Conservation (phyloP, 2,113 vertebrate genomes). For the Psammodynastes pulverulentus region DNA sequence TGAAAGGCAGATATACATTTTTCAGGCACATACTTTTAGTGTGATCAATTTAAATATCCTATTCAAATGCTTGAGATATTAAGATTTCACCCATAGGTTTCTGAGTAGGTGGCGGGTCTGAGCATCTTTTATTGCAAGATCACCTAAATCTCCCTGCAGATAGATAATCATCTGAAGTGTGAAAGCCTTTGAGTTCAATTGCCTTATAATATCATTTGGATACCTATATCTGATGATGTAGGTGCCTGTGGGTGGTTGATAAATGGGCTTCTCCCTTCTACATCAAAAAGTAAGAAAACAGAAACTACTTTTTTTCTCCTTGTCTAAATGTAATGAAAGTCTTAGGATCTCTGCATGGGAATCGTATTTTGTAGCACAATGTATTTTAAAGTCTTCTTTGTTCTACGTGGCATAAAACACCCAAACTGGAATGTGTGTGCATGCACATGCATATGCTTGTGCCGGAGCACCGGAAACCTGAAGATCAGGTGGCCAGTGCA, state of each 20-base stretch:
- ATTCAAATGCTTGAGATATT: background rate
- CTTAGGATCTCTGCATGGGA: background rate
- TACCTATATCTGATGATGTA: background rate
- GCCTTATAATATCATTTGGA: background rate
- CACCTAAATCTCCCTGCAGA: background rate
- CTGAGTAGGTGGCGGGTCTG: background rate
- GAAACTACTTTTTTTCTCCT: background rate
- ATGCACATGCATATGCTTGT: too few relatives aligned
- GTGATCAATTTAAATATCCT: background rate
- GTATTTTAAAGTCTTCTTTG: background rate
- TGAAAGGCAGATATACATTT: background rate
- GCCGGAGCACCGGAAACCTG: too few relatives aligned
- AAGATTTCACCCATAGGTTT: background rate
- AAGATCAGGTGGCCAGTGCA: too few relatives aligned
- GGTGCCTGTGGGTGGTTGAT: background rate
- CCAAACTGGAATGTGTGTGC: too few relatives aligned
- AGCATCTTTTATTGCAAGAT: background rate
- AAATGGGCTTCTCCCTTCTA: background rate
- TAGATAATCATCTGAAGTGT: background rate
- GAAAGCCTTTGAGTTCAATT: background rate
- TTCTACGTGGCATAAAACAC: background rate
- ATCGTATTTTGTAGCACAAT: background rate
- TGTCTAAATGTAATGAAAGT: background rate
- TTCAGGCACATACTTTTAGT: background rate
- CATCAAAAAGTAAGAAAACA: background rate